Evolutionary conservation across 2,113 vertebrate genomes (phyloP).

Genomic region (Pleuronectes platessa): DNA sequence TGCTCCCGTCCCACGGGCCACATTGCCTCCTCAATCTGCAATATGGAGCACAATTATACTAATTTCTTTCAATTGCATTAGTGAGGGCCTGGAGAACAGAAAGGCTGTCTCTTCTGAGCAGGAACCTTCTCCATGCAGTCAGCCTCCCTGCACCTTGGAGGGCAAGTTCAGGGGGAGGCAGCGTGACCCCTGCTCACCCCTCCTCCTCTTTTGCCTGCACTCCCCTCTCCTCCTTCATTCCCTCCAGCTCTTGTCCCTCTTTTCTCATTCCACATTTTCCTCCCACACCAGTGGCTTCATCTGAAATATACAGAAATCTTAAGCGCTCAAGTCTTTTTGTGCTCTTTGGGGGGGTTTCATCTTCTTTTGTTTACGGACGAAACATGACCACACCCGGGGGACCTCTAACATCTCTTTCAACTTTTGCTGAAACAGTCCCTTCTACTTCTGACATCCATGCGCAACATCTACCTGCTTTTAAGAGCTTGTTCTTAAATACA

Average conservation of each 20-base stretch:
- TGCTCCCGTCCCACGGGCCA: constrained; percentile 68
- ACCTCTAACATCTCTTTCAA: neutral
- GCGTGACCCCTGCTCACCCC: constrained; percentile 66
- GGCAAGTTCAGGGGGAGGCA: constrained; percentile 67
- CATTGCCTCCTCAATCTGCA: constrained; percentile 78
- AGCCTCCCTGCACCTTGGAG: constrained; percentile 65
- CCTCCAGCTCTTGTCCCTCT: constrained; percentile 55
- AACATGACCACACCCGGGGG: constrained; percentile 5
- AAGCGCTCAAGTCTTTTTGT: neutral
- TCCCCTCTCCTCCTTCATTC: constrained; percentile 49
- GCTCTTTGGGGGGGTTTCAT: constrained; percentile 1
- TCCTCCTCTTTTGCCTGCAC: constrained; percentile 50
- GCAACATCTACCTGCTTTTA: neutral
- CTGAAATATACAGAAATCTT: constrained; percentile 31
- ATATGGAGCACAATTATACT: constrained; percentile 83
- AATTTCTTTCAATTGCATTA: constrained; percentile 84
- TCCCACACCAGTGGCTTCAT: constrained; percentile 61
- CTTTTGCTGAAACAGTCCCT: neutral
- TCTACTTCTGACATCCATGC: neutral
- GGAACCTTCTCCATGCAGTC: constrained; percentile 53
- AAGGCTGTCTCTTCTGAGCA: constrained; percentile 77
- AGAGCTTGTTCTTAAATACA: neutral
- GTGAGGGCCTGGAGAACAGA: constrained; percentile 71
- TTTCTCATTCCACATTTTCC: constrained; percentile 66
- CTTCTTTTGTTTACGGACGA: neutral